These are phyloP conservation scores for Pangasius krempfi DNA, from an alignment of 2,797 vertebrate species.

Conservation along the genomic window DNA sequence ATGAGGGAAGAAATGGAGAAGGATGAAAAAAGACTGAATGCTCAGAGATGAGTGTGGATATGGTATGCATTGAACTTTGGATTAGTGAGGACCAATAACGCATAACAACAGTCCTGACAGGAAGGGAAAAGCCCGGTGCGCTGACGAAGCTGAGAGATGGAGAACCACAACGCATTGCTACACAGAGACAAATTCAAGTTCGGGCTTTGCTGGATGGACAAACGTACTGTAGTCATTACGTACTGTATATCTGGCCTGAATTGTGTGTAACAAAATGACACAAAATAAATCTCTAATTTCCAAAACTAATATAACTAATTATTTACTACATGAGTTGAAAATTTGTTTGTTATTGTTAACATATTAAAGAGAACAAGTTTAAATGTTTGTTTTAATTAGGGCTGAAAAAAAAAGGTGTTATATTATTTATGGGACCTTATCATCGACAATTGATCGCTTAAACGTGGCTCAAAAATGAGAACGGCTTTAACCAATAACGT, in stretches of 20 bases:
- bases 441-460: not conserved
- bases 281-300: not conserved
- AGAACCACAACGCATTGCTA: not conserved
- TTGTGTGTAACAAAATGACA: not conserved
- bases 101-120: not conserved
- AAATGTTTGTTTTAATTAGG: not conserved
- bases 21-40: not conserved
- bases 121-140: not conserved
- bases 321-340: not conserved
- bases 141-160: not conserved
- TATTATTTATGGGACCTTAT: not conserved
- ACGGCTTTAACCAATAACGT: not conserved
- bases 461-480: not conserved
- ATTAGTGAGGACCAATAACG: not conserved
- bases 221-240: not conserved
- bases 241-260: not conserved
- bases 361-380: not conserved
- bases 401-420: not conserved
- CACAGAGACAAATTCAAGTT: not conserved
- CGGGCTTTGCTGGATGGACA: not conserved
- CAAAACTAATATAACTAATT: not conserved
- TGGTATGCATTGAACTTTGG: conserved; percentile 30
- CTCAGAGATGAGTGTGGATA: conserved; percentile 15
- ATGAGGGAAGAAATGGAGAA: conserved; percentile 22
- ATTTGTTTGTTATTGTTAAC: not conserved